phyloP scores from a whole-genome alignment of 1,140 invertebrate genomes.

The Diplogasteroides magnus region DNA sequence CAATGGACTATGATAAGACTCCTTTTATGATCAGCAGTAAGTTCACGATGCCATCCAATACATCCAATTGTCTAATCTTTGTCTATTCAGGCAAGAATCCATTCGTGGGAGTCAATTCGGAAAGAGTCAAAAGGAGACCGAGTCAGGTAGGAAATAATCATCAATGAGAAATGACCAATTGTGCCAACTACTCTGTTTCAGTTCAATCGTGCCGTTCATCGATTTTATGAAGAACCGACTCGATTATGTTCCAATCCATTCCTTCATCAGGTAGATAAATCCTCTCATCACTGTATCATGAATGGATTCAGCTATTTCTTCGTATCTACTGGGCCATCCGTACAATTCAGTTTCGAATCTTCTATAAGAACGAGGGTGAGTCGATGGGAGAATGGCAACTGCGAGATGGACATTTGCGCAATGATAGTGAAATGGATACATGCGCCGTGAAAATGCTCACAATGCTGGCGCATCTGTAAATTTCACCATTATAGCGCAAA shows the following conservation, averaged over 20 bases:
- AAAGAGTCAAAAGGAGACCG: conserved; percentile 10
- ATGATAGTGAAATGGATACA: no score
- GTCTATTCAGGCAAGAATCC: conserved; percentile 22
- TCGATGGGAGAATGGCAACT: conserved; percentile 5
- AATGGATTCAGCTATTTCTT: conserved; percentile 10
- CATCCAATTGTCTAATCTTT: background rate
- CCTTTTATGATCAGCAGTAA: background rate
- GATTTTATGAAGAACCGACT: conserved; percentile 26
- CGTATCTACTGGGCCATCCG: conserved; percentile 29
- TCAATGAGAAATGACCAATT: background rate
- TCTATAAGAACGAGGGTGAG: conserved; percentile 36
- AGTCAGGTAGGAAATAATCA: conserved; percentile 20
- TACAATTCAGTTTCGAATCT: conserved; percentile 28
- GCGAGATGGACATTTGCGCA: no score
- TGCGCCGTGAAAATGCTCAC: no score
- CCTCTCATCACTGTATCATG: no score
- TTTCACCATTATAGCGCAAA: no score
- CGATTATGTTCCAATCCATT: conserved; percentile 12
- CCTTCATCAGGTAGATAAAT: conserved; percentile 9
- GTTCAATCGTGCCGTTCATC: conserved; percentile 31
- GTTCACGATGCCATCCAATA: background rate
- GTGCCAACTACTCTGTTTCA: conserved; percentile 13
- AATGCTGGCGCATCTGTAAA: no score
- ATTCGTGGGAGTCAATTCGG: conserved; percentile 16
- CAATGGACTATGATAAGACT: no score